phyloP scores from a whole-genome alignment of 2,113 vertebrate species.

The Sinocyclocheilus rhinocerous region DNA sequence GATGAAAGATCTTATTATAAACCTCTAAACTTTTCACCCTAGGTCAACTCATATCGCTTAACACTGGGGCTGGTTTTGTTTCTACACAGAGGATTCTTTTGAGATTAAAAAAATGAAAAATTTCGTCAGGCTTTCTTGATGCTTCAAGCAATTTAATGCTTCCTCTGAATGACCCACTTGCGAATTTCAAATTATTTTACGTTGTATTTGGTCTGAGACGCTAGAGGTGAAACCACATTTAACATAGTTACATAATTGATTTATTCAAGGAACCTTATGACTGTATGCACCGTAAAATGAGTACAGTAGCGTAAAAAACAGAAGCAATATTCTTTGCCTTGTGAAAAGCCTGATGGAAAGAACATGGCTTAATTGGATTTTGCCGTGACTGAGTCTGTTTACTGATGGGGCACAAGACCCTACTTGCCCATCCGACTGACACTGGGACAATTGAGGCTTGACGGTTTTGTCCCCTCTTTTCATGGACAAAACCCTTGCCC shows the following conservation, averaged over 20 bases:
- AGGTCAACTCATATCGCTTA: constrained; percentile 27
- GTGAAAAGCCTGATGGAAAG: constrained; percentile 32
- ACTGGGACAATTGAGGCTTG: constrained; percentile 60
- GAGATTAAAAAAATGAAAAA: constrained; percentile 3
- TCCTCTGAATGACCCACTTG: constrained; percentile 37
- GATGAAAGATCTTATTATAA: constrained; percentile 29
- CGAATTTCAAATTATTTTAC: constrained; percentile 27
- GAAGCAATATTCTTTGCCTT: constrained; percentile 29
- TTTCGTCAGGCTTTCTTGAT: constrained; percentile 17
- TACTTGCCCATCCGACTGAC: constrained; percentile 55
- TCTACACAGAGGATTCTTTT: constrained; percentile 40
- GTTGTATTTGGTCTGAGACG: constrained; percentile 16
- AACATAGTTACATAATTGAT: constrained; percentile 38
- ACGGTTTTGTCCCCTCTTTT: constrained; percentile 58
- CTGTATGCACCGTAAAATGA: constrained; percentile 37
- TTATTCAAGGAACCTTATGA: constrained; percentile 43
- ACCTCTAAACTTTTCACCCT: constrained; percentile 20
- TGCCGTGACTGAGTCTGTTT: constrained; percentile 45
- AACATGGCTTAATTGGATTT: constrained; percentile 52
- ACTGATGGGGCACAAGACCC: constrained; percentile 41
- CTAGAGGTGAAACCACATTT: constrained; percentile 39
- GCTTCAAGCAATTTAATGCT: constrained; percentile 38
- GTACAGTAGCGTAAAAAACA: constrained; percentile 43
- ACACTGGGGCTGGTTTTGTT: constrained; percentile 40
- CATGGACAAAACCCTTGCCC: constrained; percentile 46